These are phyloP conservation scores for Drosophila kepulauana DNA, from an alignment of 1,140 invertebrate species.

Conservation along the genomic window DNA sequence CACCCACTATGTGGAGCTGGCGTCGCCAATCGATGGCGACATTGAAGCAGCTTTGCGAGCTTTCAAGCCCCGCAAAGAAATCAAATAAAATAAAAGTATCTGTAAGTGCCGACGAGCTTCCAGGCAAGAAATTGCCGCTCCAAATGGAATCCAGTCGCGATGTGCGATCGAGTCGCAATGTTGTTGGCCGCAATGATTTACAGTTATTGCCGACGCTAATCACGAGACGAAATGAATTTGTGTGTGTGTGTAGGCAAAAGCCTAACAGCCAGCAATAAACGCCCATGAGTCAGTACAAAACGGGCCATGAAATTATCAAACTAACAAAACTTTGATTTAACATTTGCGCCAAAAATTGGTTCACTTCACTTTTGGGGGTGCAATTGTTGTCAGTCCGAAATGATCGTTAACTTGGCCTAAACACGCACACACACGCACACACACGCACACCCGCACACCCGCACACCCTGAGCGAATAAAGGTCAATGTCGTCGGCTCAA, in stretches of 20 bases:
- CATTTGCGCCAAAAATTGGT: constrained; percentile 31
- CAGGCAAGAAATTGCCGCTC: constrained; percentile 27
- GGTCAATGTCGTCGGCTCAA: constrained; percentile 68
- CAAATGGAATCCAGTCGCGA: constrained; percentile 13
- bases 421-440: constrained; percentile 2
- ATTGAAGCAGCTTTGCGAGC: constrained; percentile 29
- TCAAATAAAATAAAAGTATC: not conserved
- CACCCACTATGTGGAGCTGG: not conserved
- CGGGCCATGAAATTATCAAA: constrained; percentile 44
- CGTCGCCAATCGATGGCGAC: constrained; percentile 14
- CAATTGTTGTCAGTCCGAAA: constrained; percentile 11
- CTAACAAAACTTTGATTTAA: constrained; percentile 1
- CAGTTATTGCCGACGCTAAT: constrained; percentile 66
- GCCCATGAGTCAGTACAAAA: constrained; percentile 68
- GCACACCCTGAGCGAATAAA: constrained; percentile 38
- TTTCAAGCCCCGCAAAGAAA: constrained; percentile 14
- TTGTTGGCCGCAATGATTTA: constrained; percentile 42
- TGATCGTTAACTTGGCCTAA: constrained; percentile 33
- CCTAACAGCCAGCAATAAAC: constrained; percentile 33
- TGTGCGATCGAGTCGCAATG: constrained; percentile 15
- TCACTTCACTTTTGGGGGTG: constrained; percentile 32
- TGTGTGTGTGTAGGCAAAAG: constrained; percentile 15
- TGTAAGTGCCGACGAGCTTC: constrained; percentile 38
- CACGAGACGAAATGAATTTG: constrained; percentile 55
- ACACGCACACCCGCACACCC: not conserved